Percentiles rank a stretch among this genome's conserved stretches.
These are phyloP conservation scores for Mallotus villosus DNA, from an alignment of 2,797 vertebrate genomes.

Conservation along the genomic window DNA sequence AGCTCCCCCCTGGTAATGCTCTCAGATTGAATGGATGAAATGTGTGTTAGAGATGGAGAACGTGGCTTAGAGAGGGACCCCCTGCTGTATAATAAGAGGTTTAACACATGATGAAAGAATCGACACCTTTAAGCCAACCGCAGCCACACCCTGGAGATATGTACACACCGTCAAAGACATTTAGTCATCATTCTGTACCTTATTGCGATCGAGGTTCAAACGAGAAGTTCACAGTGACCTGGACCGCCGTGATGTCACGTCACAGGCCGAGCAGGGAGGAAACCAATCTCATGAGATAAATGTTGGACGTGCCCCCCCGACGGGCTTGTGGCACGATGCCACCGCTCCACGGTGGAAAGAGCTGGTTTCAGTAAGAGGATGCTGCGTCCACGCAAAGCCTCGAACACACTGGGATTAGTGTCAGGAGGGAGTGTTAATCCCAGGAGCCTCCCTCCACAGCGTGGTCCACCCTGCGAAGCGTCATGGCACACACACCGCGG, in stretches of 20 bases:
- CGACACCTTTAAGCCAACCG: background rate
- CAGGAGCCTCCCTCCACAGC: conserved; percentile 62
- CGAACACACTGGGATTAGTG: conserved; percentile 78
- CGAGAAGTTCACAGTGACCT: background rate
- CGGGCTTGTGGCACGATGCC: conserved; percentile 49
- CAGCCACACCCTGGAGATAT: background rate
- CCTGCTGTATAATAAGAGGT: conserved; percentile 43
- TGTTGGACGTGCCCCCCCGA: conserved; percentile 34
- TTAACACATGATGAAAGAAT: conserved; percentile 32
- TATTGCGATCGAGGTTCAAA: background rate
- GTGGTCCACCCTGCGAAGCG: conserved; percentile 58
- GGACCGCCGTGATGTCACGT: conserved; percentile 11
- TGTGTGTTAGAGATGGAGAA: conserved; percentile 40
- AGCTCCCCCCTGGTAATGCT: conserved; percentile 19
- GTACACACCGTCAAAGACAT: background rate
- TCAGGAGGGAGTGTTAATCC: conserved; percentile 76
- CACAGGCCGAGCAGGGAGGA: conserved; percentile 37
- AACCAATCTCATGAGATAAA: conserved; percentile 46
- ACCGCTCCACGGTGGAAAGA: conserved; percentile 50
- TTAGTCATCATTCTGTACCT: background rate
- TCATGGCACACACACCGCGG: conserved; percentile 45
- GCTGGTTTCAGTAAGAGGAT: conserved; percentile 63
- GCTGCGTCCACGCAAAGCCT: conserved; percentile 61
- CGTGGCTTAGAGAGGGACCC: conserved; percentile 33
- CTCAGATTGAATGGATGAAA: conserved; percentile 28